These are phyloP conservation scores for Zeus faber DNA, from an alignment of 2,113 vertebrate species.

Conservation along the genomic window DNA sequence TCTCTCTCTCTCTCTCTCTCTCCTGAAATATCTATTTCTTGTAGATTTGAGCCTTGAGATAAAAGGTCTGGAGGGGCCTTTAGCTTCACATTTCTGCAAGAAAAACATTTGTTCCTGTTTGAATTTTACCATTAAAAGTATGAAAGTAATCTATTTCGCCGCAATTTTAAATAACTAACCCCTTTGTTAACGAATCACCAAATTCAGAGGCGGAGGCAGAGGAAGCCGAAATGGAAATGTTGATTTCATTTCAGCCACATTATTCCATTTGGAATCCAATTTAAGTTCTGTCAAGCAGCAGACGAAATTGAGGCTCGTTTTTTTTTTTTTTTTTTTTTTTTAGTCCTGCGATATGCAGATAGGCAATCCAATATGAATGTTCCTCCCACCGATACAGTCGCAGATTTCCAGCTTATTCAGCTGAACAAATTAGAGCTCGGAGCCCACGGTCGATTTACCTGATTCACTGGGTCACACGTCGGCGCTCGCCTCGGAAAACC, in stretches of 20 bases:
- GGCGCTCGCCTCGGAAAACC: constrained; percentile 14
- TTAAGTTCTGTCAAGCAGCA: constrained; percentile 61
- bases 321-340: too few relatives aligned
- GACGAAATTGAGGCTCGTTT: constrained; percentile 58
- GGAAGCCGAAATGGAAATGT: constrained; percentile 34
- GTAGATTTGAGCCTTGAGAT: too few relatives aligned
- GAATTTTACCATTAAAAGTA: too few relatives aligned
- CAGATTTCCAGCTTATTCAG: constrained; percentile 26
- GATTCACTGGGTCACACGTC: constrained; percentile 17
- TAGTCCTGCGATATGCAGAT: constrained; percentile 48
- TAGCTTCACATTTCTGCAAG: too few relatives aligned
- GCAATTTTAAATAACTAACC: constrained; percentile 16
- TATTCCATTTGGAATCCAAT: constrained; percentile 56
- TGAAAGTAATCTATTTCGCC: too few relatives aligned
- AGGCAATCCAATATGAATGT: constrained; percentile 52
- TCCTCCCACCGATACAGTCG: constrained; percentile 33
- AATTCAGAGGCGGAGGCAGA: constrained; percentile 15
- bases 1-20: too few relatives aligned
- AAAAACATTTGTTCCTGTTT: too few relatives aligned
- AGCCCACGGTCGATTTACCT: constrained; percentile 14
- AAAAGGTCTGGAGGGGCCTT: too few relatives aligned
- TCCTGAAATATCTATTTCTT: too few relatives aligned
- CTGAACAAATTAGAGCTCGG: constrained; percentile 38
- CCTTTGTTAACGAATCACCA: constrained; percentile 36
- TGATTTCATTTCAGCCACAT: constrained; percentile 48